Percentiles rank a stretch among this genome's conserved stretches.
Conservation (phyloP, 2,113 vertebrate species). For the Sinocyclocheilus maitianheensis region DNA sequence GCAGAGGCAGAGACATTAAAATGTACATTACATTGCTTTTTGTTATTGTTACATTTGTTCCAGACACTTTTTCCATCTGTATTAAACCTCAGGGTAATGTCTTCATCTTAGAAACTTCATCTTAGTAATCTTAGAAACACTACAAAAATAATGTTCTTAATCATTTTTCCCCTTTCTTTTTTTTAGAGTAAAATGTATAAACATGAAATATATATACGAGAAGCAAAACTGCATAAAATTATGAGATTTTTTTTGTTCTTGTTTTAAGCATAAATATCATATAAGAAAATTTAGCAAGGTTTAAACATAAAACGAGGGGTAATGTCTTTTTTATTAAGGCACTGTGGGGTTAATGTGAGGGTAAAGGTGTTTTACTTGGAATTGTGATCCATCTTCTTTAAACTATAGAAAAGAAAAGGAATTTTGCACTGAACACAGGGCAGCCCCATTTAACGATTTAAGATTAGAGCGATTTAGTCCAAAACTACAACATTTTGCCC, state of each 20-base stretch:
- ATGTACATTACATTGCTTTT: background rate
- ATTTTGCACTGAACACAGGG: background rate
- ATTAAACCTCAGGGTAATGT: background rate
- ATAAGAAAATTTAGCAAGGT: background rate
- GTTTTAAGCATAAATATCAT: background rate
- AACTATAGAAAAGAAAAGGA: background rate
- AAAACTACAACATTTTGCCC: background rate
- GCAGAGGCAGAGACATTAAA: background rate
- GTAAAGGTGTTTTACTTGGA: background rate
- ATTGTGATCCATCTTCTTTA: background rate
- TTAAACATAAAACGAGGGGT: background rate
- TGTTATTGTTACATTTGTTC: constrained; percentile 16
- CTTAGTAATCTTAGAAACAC: background rate
- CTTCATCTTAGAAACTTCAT: too few species aligned
- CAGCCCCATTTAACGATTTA: background rate
- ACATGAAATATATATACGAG: background rate
- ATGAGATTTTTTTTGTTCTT: background rate
- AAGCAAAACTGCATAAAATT: background rate
- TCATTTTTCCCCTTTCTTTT: background rate
- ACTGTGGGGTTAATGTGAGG: background rate
- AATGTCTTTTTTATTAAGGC: background rate
- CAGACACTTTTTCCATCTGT: background rate
- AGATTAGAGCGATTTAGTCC: background rate
- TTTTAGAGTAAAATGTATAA: background rate
- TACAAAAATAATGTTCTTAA: background rate